Base-by-base conservation (phyloP, 2,113 vertebrate species). In the Peromyscus maniculatus region DNA sequence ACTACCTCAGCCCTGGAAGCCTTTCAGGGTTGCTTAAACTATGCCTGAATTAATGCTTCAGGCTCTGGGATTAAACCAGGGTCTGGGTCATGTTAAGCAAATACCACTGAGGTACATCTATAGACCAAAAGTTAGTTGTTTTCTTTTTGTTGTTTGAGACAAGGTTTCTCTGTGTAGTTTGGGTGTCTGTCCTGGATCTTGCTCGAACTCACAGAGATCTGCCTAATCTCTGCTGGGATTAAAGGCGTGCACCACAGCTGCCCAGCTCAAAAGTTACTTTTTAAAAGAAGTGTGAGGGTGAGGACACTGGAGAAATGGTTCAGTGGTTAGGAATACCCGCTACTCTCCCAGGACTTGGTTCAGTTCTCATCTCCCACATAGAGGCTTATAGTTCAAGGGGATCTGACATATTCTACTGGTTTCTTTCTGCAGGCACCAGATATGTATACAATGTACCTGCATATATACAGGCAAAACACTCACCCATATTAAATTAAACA, bases 21-120 rank as follows among this genome's bases (percentile, higher is more conserved):
- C 21, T 83, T 59, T 94, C 21, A 96, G 62, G 33, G 67, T 13
- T n/a, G 26, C 55, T 82, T 93, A 82, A 91, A 55, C 52, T 77
- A 6, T 87, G 33, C 69, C 62, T 92, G 46, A 95, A 88, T 0
- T 90, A 52, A 96, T 6, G 28, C 71, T 28, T 92, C 1, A 59
- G 15, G 12, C 39, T 87, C 39, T 86, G 62, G 24, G 39, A 43
- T 66, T 66, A 66, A 46, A 43, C 62, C 39, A 67, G n/a, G 43
- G 83, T 46, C 83, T 67, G 67, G 43, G 33, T 66, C 62, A 31
- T 66, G 62, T 46, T 86, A 86, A 43, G 11, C 24, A 66, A 31
- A 57, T 66, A 66, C 43, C 39, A 19, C 6, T 79, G 77, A 52
- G 77, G 24, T 77, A 77, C 24, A 49, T 13, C 43, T 28, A 24